Conservation (phyloP, 2,113 vertebrate species). For the Mormyrus lacerda region DNA sequence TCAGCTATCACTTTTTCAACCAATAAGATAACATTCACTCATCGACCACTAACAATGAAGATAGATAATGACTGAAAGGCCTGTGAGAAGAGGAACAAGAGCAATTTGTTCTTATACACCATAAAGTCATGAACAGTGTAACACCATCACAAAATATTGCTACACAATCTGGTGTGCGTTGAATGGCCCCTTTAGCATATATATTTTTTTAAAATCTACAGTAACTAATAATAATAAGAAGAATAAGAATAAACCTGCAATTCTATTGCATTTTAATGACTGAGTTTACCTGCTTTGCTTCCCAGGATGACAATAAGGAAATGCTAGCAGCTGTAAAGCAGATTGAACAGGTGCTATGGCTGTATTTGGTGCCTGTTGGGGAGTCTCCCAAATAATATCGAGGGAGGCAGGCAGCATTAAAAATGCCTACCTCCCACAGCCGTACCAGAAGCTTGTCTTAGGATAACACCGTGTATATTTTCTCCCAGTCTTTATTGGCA, state of each 20-base stretch:
- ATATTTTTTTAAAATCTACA: neutral
- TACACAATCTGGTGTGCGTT: neutral
- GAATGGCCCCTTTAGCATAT: neutral
- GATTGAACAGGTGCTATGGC: neutral
- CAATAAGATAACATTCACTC: neutral
- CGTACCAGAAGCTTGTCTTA: neutral
- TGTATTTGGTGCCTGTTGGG: neutral
- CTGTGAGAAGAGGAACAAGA: neutral
- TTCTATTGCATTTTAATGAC: neutral
- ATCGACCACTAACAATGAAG: neutral
- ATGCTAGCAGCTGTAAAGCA: neutral
- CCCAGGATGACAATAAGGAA: neutral
- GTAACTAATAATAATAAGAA: neutral
- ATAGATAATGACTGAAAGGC: neutral
- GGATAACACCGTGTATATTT: neutral
- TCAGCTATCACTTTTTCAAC: neutral
- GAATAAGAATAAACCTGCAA: neutral
- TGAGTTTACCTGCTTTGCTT: neutral
- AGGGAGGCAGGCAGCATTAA: neutral
- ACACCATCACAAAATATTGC: neutral
- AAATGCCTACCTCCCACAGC: neutral
- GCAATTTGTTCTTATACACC: neutral
- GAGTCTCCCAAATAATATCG: neutral
- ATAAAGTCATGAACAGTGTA: neutral
- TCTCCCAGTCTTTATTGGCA: neutral